Base-by-base conservation (phyloP, 2,113 vertebrate genomes). In the Brachirus orientalis region DNA sequence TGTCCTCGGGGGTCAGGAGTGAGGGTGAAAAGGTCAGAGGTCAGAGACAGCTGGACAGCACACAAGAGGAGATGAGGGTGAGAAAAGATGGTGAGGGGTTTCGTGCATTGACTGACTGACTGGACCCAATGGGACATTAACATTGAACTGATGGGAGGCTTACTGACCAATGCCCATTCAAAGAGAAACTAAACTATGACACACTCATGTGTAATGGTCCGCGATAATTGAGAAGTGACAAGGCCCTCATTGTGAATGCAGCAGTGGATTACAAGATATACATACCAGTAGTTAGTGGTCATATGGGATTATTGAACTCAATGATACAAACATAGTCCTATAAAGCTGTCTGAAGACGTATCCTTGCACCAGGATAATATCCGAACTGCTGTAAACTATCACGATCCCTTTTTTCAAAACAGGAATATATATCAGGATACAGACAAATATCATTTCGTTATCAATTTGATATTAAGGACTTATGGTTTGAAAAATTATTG, bases 31-130 rank as follows among this genome's bases (percentile, higher is more conserved):
- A 75, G 86, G 90, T 89, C 90, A 86, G 69, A 84, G 90, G 91
- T 91, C 90, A 88, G 87, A 84, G 85, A 65, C 91, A 94, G 92
- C 92, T 93, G 93, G 92, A 92, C 92, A 92, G 91, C 90, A 90
- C 86, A 93, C 81, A 93, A 92, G 92, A 90, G 89, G 77, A 84
- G 83, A 86, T 40, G 84, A 88, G 86, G 91, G 89, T 92, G 91
- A 91, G 92, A 92, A 92, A 91, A 90, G 69, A 46, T 75, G 78
- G 69, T 28, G 74, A 66, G 73, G 74, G 77, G 68, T 38, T 46
- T 13, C 9, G 38, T 40, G 3, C 2, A 13, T 40, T 12, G 40
- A 63, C 79, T 58, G 64, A 70, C 73, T 77, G 80, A 82, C 77
- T 84, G 79, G 68, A 84, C 82, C 75, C 86, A 85, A 83, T 77